Conservation (phyloP, 2,113 vertebrate genomes). For the Bubo blakistoni region DNA sequence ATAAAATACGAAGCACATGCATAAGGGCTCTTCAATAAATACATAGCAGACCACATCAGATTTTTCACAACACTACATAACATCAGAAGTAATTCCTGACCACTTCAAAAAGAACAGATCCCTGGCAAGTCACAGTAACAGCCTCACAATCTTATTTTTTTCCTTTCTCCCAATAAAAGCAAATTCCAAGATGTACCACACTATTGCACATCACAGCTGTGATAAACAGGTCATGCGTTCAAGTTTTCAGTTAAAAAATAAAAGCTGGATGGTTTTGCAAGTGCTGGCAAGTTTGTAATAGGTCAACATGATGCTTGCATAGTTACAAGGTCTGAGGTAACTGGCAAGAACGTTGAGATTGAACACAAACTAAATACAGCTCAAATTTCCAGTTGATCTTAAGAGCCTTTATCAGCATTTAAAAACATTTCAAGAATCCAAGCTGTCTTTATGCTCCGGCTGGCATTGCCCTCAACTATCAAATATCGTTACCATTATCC, state of each 20-base stretch:
- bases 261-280: constrained; percentile 25
- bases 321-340: background rate
- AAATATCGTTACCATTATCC: background rate
- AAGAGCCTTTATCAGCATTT: constrained; percentile 2
- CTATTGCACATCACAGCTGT: background rate
- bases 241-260: background rate
- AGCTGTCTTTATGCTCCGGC: background rate
- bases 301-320: background rate
- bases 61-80: background rate
- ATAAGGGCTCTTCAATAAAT: background rate
- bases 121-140: background rate
- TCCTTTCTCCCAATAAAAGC: background rate
- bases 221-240: background rate
- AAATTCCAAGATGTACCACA: background rate
- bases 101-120: background rate
- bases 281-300: constrained; percentile 2
- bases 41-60: background rate
- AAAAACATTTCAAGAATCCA: constrained; percentile 8
- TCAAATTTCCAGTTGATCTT: constrained; percentile 5
- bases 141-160: background rate
- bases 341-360: background rate
- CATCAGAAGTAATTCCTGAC: background rate
- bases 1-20: background rate
- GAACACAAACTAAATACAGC: background rate
- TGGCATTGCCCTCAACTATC: background rate